Evolutionary conservation across 2,113 vertebrate genomes (phyloP), one percentile per base, ranked within the genome.

Genomic region (Paramormyrops kingsleyae): DNA sequence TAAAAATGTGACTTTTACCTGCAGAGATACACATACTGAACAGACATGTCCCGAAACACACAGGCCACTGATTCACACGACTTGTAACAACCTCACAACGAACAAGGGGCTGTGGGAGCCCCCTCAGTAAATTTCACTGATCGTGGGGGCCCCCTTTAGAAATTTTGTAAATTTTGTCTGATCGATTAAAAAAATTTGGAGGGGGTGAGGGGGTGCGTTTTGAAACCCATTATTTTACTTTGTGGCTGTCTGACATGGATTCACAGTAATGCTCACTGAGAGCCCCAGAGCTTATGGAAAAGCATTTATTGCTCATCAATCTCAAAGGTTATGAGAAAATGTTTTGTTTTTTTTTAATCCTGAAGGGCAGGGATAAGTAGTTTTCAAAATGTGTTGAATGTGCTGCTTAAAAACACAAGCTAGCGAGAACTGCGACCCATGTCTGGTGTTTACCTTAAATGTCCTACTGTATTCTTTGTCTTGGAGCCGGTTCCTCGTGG

Each of bases 381-480:
- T 77, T 56, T 74, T 27, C 59, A 56, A 70, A 56, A 87, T 35
- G 84, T 88, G 49, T 89, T 89, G 59, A 88, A 91, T 74, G 46
- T 70, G 27, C 35, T 87, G 44, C 62, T 89, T 74, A 90, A 53
- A 74, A 91, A 92, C 90, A 93, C 84, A 92, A 93, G 91, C 89
- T 52, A 77, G 89, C 83, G 88, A 59, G 35, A 44, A 92, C 90
- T 84, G 89, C 90, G 88, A 90, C 88, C 89, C 13, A 2, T 17
- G 47, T 90, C 92, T 91, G 77, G 80, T 92, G 90, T 92, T 93
- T 91, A 90, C 89, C 92, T 91, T 92, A 87, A 89, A 53, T 91
- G 92, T 92, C 88, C 92, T 91, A 89, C 91, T 92, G 91, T 56
- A 92, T 90, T 93, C 92, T 94, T 95, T 94, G 91, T 93, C 66